Evolutionary conservation across 2,113 vertebrate species (phyloP), one percentile per base, ranked within the genome.

Genomic region (Mus pahari): DNA sequence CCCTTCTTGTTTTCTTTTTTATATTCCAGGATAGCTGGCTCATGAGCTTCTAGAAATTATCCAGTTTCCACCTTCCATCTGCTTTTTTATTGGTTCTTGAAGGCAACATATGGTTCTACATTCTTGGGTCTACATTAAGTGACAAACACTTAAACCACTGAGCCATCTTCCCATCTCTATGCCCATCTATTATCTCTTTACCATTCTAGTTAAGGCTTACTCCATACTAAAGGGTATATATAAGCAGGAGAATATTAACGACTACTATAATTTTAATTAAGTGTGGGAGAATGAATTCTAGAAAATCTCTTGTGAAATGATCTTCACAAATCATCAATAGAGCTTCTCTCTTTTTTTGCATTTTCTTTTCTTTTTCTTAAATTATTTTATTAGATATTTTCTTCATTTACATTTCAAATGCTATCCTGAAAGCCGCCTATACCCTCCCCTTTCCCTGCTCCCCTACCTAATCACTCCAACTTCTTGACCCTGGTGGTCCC

Each of bases 171-270:
- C 53, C 24, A 42, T 9, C 12, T 26, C 22, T 42, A 17, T 1
- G 0, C 24, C 24, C 10, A 22, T 19, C 1, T 16, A 36, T 58
- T 48, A 48, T 48, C 48, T 48, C 48, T 71, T 82, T 82, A n/a
- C 2, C 64, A 53, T 68, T 11, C 9, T 66, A 17, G 2, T 7
- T 50, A 28, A 1, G 8, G 1, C 26, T 1, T 22, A 10, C 17
- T 7, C 42, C 11, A 8, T 1, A 53, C 7, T 16, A 31, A 39
- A 28, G 7, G 6, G 39, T 22, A 45, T 3, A 13, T 50, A 12
- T 53, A 60, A 48, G 58, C 16, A 68, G 28, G 86, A 86, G 3
- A 60, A 39, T 60, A 89, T 60, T 55, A 70, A 53, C 75, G 2
- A 53, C 42, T 70, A 31, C 12, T 45, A 70, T 5, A 83, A 45